A percentile compares a stretch with the other conserved stretches of the same genome.
Conservation (phyloP, 2,888 invertebrate genomes). For the Hyppa rectilinea region DNA sequence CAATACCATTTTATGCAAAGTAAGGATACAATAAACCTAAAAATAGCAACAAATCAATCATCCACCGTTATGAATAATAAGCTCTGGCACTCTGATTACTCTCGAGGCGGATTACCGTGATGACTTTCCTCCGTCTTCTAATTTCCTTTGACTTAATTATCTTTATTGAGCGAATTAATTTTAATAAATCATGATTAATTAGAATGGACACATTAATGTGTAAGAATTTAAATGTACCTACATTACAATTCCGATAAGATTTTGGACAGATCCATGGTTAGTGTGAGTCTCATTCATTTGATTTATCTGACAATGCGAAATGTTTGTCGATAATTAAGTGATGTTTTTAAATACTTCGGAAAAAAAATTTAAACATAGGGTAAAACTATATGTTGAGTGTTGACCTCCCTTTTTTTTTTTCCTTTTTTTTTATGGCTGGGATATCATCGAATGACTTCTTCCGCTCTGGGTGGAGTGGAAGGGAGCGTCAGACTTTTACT, state of each 20-base stretch:
- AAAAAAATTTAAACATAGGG: too few relatives aligned
- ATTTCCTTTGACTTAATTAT: conserved; percentile 63
- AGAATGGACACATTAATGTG: conserved; percentile 45
- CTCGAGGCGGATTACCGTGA: conserved; percentile 33
- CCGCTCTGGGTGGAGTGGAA: too few relatives aligned
- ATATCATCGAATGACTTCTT: too few relatives aligned
- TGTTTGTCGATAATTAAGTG: too few relatives aligned
- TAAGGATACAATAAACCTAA: not conserved
- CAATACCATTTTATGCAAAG: not conserved
- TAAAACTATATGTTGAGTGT: too few relatives aligned
- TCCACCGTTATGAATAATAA: conserved; percentile 16
- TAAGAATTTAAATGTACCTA: not conserved
- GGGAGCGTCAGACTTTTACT: too few relatives aligned
- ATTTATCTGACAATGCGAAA: not conserved
- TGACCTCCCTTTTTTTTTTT: too few relatives aligned
- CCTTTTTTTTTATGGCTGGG: too few relatives aligned
- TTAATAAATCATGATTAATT: conserved; percentile 76
- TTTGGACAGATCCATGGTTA: too few relatives aligned
- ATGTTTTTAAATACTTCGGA: too few relatives aligned
- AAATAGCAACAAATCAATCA: conserved; percentile 31
- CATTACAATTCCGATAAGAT: too few relatives aligned
- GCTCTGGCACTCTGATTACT: conserved; percentile 19
- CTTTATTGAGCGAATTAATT: conserved; percentile 72
- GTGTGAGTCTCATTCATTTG: not conserved
- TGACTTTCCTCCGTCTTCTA: conserved; percentile 39